Base-by-base conservation (phyloP, 1,140 invertebrate species). In the Macrotrachela quadricornifera region DNA sequence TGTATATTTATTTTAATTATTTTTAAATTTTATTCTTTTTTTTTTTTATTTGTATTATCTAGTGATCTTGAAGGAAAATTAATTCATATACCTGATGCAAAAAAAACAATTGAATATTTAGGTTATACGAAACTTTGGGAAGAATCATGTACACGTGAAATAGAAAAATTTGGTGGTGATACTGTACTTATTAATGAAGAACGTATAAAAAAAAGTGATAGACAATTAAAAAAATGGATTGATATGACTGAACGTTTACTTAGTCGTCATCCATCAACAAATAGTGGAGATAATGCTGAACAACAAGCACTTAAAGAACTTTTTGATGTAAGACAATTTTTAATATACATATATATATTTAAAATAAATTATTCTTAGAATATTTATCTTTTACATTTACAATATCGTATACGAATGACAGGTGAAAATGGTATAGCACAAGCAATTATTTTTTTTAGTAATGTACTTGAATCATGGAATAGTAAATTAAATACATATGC, bases 351-450 rank as follows among this genome's bases (percentile, higher is more conserved):
- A 6, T 10, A 39, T 18, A 12, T 37, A 36, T 42, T 37, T 13
- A 17, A 18, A 51, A 2, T 51, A 1, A 16, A 36, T 51, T 43
- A 17, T 40, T 44, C 14, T 8, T 17, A 47, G 51, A 37, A 47
- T 11, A 53, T 53, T 18, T 46, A 53, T 46, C 50, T 56, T 15
- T 49, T 69, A 18, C 55, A 66, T 36, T 57, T 57, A 46, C 67
- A 69, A 57, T 68, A 64, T 53, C 59, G 63, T 18, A 61, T 63
- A 46, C 60, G 67, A 52, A 58, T 66, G n/a, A 68, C 62, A 50
- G 68, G 68, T 53, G 68, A 70, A 55, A 69, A 70, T 61, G 68
- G 67, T 51, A 61, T 68, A 9, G 67, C 64, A 16, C 60, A 59
- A 39, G 55, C 60, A 46, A 56, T 67, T 4, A 68, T 68, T 49